These are phyloP conservation scores for Oncorhynchus nerka DNA, from an alignment of 2,113 vertebrate genomes.

Conservation along the genomic window DNA sequence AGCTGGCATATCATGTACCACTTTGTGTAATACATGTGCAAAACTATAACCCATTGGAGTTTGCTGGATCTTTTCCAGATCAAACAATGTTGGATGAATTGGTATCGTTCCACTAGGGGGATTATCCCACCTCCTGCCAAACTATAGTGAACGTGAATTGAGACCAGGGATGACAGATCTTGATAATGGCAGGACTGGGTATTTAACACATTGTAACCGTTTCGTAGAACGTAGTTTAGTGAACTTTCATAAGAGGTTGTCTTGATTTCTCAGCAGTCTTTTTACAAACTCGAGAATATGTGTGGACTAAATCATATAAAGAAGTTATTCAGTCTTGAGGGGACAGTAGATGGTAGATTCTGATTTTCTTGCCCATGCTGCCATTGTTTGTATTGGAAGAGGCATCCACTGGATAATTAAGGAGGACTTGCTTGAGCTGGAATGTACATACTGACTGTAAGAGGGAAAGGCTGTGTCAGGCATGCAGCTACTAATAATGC, in stretches of 20 bases:
- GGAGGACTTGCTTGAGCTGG: conserved; percentile 37
- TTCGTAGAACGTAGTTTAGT: neutral
- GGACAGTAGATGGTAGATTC: conserved; percentile 3
- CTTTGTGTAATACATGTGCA: neutral
- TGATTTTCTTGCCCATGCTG: conserved; percentile 11
- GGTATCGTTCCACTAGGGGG: neutral
- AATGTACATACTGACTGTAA: conserved; percentile 35
- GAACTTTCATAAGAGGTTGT: neutral
- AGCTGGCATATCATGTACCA: neutral
- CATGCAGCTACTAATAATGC: conserved; percentile 43
- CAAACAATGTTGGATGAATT: conserved; percentile 1
- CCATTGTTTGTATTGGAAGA: conserved; percentile 54
- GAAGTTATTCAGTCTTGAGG: neutral
- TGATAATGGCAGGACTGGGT: neutral
- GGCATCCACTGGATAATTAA: conserved; percentile 53
- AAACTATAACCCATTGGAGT: conserved; percentile 1
- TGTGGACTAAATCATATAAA: conserved; percentile 9
- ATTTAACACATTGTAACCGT: neutral
- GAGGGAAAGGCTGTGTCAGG: conserved; percentile 23
- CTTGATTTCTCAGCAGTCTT: conserved; percentile 9
- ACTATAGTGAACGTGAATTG: neutral
- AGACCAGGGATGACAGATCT: neutral
- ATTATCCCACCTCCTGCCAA: conserved; percentile 18
- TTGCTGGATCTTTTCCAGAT: neutral
- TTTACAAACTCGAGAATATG: conserved; percentile 7